Conservation (phyloP, 2,888 invertebrate species). For the Spisula subtruncata region DNA sequence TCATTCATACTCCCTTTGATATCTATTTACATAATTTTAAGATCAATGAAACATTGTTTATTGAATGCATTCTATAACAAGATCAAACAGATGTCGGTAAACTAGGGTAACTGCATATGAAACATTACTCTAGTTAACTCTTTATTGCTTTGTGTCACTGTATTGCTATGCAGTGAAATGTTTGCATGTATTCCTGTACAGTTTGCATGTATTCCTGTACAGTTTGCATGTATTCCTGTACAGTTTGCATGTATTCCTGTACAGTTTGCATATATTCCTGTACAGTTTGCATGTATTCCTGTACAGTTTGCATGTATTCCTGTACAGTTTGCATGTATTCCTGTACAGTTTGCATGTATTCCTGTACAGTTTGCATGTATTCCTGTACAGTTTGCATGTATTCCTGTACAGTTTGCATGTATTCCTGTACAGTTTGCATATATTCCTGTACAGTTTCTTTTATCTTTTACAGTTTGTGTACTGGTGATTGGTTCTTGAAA, state of each 20-base stretch:
- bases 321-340: not conserved
- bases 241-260: slow-evolving; percentile 26
- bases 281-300: not conserved
- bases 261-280: slow-evolving; percentile 77
- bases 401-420: no score
- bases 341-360: slow-evolving; percentile 75
- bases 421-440: not conserved
- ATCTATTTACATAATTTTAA: slow-evolving; percentile 6
- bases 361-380: not conserved
- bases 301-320: slow-evolving; percentile 74
- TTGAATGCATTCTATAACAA: slow-evolving; percentile 8
- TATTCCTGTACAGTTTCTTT: not conserved
- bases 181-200: no score
- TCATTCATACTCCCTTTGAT: not conserved
- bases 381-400: slow-evolving; percentile 78
- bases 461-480: slow-evolving; percentile 78
- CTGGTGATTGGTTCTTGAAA: slow-evolving; percentile 80
- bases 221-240: slow-evolving; percentile 70
- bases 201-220: slow-evolving; percentile 52
- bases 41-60: not conserved
- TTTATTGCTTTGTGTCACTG: not conserved
- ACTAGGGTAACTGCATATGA: not conserved
- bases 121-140: not conserved
- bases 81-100: not conserved
- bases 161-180: not conserved